Conservation (phyloP, 1,140 invertebrate species). For the Pachypeltis micranthus region DNA sequence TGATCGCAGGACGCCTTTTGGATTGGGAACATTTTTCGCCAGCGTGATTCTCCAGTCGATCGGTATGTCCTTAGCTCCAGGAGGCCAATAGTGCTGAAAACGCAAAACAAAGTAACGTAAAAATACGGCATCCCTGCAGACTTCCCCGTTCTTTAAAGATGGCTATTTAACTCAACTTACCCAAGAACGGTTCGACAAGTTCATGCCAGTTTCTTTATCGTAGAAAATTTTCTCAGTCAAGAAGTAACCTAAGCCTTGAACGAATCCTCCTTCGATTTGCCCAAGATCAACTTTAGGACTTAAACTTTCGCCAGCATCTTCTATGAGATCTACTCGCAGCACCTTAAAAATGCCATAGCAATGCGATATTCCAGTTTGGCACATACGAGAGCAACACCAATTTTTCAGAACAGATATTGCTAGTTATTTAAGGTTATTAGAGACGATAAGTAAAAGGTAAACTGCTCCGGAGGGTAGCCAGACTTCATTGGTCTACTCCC, state of each 20-base stretch:
- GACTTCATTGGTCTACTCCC: too few relatives aligned
- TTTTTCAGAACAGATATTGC: too few relatives aligned
- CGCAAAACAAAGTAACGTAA: neutral
- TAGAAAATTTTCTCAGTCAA: conserved; percentile 60
- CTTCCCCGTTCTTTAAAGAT: too few relatives aligned
- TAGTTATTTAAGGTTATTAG: too few relatives aligned
- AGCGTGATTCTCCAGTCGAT: conserved; percentile 69
- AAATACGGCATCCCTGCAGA: too few relatives aligned
- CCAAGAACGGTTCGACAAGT: conserved; percentile 69
- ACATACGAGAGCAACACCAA: too few relatives aligned
- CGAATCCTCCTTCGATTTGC: conserved; percentile 74
- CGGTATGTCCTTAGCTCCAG: conserved; percentile 72
- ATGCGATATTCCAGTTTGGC: too few relatives aligned
- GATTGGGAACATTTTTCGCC: conserved; percentile 52
- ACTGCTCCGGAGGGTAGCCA: too few relatives aligned
- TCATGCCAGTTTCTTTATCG: conserved; percentile 47
- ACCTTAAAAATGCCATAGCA: conserved; percentile 35
- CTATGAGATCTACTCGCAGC: conserved; percentile 55
- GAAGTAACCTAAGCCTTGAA: conserved; percentile 79
- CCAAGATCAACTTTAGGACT: conserved; percentile 72
- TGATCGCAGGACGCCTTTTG: conserved; percentile 57
- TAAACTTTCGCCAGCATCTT: conserved; percentile 62
- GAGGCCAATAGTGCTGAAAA: conserved; percentile 60
- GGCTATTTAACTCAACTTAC: too few relatives aligned
- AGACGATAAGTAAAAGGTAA: too few relatives aligned